Percentiles rank a stretch among this genome's conserved stretches.
Conservation (phyloP, 2,797 vertebrate genomes). For the Cetoscarus ocellatus region DNA sequence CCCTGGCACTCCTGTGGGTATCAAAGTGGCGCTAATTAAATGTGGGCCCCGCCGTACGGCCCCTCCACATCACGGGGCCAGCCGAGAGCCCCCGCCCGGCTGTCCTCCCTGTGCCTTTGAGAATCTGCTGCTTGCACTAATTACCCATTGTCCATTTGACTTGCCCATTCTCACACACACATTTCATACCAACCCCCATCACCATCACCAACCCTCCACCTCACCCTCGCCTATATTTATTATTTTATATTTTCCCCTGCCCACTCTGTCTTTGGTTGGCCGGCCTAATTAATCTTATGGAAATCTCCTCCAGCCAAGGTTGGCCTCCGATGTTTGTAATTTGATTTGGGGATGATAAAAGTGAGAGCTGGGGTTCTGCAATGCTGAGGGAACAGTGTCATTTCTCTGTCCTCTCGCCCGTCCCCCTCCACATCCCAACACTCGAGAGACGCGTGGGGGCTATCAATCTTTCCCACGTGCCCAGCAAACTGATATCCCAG, state of each 20-base stretch:
- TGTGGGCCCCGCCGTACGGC: conserved; percentile 94
- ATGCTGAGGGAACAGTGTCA: conserved; percentile 78
- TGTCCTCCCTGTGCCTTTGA: conserved; percentile 97
- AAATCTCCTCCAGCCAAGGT: conserved; percentile 99
- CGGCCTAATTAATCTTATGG: conserved; percentile 99
- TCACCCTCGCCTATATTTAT: conserved; percentile 76
- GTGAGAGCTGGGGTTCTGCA: conserved; percentile 70
- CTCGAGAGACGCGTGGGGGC: conserved; percentile 94
- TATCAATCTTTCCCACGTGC: conserved; percentile 99
- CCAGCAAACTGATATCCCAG: conserved; percentile 99
- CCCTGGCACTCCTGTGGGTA: conserved; percentile 98
- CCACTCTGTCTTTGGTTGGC: conserved; percentile 93
- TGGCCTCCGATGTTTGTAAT: conserved; percentile 99
- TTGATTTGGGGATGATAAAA: conserved; percentile 93
- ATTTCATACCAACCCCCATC: conserved; percentile 67
- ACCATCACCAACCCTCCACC: conserved; percentile 33
- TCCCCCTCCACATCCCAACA: conserved; percentile 81
- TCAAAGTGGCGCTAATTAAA: conserved; percentile 99
- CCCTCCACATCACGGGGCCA: conserved; percentile 93
- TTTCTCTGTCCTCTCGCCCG: conserved; percentile 79
- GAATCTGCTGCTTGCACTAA: conserved; percentile 96
- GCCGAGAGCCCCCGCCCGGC: conserved; percentile 79
- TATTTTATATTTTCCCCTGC: conserved; percentile 84
- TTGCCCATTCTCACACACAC: conserved; percentile 87
- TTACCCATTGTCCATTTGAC: conserved; percentile 99